Conservation (phyloP, 2,888 invertebrate species). For the Agrilus mali region DNA sequence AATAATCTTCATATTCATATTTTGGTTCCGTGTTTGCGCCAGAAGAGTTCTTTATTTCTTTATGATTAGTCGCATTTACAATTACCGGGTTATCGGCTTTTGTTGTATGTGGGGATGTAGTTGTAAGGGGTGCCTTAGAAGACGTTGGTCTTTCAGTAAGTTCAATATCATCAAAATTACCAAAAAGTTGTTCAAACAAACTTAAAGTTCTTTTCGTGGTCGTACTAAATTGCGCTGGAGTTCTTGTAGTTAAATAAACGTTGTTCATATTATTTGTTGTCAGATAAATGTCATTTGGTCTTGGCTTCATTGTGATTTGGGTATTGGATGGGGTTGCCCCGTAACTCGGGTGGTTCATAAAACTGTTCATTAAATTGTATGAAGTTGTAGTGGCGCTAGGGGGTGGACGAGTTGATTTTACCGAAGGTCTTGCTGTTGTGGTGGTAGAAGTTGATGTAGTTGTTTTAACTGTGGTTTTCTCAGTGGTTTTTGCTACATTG, state of each 20-base stretch:
- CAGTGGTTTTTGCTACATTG: not conserved
- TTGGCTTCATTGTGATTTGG: slow-evolving; percentile 7
- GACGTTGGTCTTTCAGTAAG: slow-evolving; percentile 11
- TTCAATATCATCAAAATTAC: slow-evolving; percentile 29
- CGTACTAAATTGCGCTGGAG: slow-evolving; percentile 15
- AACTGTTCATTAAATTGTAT: slow-evolving; percentile 26
- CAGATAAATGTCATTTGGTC: slow-evolving; percentile 19
- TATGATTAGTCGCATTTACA: slow-evolving; percentile 1
- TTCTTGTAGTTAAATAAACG: slow-evolving; percentile 12
- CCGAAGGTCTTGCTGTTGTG: slow-evolving; percentile 19
- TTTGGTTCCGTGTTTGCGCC: slow-evolving; percentile 19
- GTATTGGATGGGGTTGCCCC: slow-evolving; percentile 10
- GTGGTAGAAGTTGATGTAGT: slow-evolving; percentile 22
- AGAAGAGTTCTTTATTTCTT: slow-evolving; percentile 17
- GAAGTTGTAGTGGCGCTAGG: slow-evolving; percentile 19
- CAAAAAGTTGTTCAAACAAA: slow-evolving; percentile 33
- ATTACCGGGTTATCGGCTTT: slow-evolving; percentile 5
- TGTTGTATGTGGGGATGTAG: slow-evolving; percentile 12
- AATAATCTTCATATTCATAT: slow-evolving; percentile 27
- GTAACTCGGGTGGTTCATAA: slow-evolving; percentile 28
- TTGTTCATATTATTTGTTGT: slow-evolving; percentile 20
- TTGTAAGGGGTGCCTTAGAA: slow-evolving; percentile 10
- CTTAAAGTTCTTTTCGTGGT: slow-evolving; percentile 32
- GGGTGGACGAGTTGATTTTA: slow-evolving; percentile 17
- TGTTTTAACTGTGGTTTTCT: too few species aligned